These are phyloP conservation scores for Ardeotis arabs DNA, from an alignment of 2,113 vertebrate species.

Conservation along the genomic window DNA sequence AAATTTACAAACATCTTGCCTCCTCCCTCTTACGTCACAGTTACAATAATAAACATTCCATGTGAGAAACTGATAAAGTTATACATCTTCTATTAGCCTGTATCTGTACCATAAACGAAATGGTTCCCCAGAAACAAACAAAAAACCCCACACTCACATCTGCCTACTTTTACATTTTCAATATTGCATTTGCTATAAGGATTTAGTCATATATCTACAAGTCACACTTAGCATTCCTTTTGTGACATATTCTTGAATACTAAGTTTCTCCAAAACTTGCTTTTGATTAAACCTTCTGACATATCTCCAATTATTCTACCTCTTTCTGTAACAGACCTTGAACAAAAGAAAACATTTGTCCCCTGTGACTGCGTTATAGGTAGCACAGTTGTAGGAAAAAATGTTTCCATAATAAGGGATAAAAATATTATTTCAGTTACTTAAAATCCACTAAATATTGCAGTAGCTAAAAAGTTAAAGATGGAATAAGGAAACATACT, in stretches of 20 bases:
- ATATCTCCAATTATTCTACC: neutral
- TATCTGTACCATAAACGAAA: accelerated
- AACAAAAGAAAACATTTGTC: neutral
- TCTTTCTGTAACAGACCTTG: neutral
- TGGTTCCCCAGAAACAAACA: neutral
- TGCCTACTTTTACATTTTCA: neutral
- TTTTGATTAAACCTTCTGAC: neutral
- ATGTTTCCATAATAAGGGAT: neutral
- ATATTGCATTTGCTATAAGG: neutral
- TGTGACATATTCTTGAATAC: neutral
- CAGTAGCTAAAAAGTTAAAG: neutral
- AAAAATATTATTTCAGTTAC: neutral
- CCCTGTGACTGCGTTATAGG: accelerated
- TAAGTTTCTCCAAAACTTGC: neutral
- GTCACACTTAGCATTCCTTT: neutral
- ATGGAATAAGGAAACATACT: neutral
- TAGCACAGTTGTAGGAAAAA: neutral
- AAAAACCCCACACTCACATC: neutral
- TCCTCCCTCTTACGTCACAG: neutral
- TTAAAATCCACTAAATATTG: neutral
- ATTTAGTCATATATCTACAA: neutral
- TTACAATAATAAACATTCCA: neutral
- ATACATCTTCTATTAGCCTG: neutral
- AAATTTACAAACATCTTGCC: neutral
- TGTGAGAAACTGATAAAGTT: neutral